phyloP scores from a whole-genome alignment of 2,113 vertebrate species.

The Osmerus mordax region DNA sequence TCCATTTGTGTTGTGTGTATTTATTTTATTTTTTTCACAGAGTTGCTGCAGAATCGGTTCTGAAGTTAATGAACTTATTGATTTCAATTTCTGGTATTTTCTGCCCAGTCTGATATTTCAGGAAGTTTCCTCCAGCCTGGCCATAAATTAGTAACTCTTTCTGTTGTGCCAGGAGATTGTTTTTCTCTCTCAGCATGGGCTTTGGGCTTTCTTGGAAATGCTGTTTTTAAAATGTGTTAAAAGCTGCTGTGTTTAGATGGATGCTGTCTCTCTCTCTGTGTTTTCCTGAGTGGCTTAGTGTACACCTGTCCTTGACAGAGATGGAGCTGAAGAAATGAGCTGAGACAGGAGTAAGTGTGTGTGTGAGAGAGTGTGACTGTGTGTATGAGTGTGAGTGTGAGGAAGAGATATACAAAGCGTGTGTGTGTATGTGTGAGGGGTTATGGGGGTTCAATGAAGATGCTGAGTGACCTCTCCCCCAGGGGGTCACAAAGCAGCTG shows the following conservation, averaged over 20 bases:
- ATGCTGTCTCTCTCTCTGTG: constrained; percentile 41
- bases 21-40: constrained; percentile 67
- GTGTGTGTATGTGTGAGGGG: constrained; percentile 2
- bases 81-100: constrained; percentile 81
- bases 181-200: constrained; percentile 22
- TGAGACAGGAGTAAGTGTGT: constrained; percentile 11
- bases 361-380: not conserved
- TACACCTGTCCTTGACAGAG: constrained; percentile 62
- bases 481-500: constrained; percentile 59
- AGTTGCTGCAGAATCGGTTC: constrained; percentile 57
- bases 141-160: constrained; percentile 70
- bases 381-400: not conserved
- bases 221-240: constrained; percentile 66
- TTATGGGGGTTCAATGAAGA: constrained; percentile 48
- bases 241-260: constrained; percentile 55
- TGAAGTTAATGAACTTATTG: constrained; percentile 86
- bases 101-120: constrained; percentile 44
- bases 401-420: not conserved
- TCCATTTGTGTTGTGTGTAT: constrained; percentile 44
- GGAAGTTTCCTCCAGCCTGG: constrained; percentile 60
- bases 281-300: constrained; percentile 47
- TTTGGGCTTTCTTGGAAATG: constrained; percentile 47
- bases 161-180: constrained; percentile 43
- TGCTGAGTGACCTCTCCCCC: constrained; percentile 60
- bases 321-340: constrained; percentile 45